Evolutionary conservation across 2,888 invertebrate species (phyloP).

Genomic region (Sepiola atlantica): DNA sequence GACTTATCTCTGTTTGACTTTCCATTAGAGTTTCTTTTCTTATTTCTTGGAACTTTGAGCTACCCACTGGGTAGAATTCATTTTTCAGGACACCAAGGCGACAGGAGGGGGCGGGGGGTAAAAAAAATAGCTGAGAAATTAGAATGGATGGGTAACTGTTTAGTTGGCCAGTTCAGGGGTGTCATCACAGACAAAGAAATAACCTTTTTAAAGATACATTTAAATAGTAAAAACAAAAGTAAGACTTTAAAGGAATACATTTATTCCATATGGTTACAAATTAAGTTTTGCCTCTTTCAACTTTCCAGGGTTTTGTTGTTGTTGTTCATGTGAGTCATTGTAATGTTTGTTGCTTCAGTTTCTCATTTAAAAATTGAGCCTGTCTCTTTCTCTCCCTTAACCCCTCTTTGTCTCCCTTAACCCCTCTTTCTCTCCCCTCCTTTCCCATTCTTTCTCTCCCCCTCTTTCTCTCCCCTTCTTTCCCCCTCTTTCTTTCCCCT

Average conservation of each 20-base stretch:
- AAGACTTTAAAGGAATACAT: background rate
- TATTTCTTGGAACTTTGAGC: background rate
- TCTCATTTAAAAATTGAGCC: background rate
- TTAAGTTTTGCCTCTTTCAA: background rate
- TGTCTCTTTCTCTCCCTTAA: background rate
- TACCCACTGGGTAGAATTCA: background rate
- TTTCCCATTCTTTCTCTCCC: constrained; percentile 54
- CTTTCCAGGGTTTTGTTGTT: background rate
- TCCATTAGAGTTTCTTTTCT: background rate
- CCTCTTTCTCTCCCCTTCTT: constrained; percentile 46
- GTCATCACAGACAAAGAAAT: background rate
- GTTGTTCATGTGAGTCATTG: background rate
- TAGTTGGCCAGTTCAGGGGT: background rate
- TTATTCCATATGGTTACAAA: background rate
- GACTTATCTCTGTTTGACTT: background rate
- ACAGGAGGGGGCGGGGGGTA: background rate
- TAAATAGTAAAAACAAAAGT: background rate
- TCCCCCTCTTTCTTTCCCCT: background rate
- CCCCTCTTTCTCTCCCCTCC: constrained; percentile 58
- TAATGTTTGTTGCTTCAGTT: background rate
- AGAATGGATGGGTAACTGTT: too few species aligned
- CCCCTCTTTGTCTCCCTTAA: constrained; percentile 50
- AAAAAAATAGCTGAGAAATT: background rate
- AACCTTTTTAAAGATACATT: background rate
- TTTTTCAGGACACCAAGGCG: background rate